Base-by-base conservation (phyloP, 1,140 invertebrate species). In the Euschistus heros region DNA sequence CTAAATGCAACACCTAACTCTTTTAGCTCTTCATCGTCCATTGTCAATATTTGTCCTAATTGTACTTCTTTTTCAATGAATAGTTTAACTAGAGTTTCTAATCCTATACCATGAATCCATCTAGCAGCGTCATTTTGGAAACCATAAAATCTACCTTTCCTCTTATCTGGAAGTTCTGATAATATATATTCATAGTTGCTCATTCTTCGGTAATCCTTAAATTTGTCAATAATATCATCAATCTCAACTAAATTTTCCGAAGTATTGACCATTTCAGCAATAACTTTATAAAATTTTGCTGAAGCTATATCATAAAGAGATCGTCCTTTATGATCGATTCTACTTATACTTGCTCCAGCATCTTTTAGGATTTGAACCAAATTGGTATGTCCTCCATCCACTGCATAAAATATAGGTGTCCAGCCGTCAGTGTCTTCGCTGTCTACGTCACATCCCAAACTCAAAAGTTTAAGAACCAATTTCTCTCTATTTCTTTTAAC, bases 381-480 rank as follows among this genome's bases (percentile, higher is more conserved):
- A 10, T 77, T 71, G 0, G 67, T 42, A 44, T 74, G 72, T 66
- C 77, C 77, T 20, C 72, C 69, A 57, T 76, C 73, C 4, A 80
- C 75, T n/a, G 79, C 79, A 74, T 78, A 75, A 64, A 80, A 80
- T 50, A 80, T 70, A 8, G 75, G 73, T 61, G 74, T 77, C 72
- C 77, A 77, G 0, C 76, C 75, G 44, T 78, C 74, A 70, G 78
- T 78, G 68, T 80, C 78, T 22, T 73, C 67, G 10, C 73, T 73
- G 65, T 78, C 72, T 66, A 72, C 74, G 30, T 76, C 75, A 18
- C 73, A 68, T 37, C 61, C 59, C 30, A 69, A 63, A 3, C 74
- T 69, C 1, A 79, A 68, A 10, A 80, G 54, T 18, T 74, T 70
- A 20, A 74, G 69, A 14, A 80, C 73, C 6, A 76, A 69, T 24